Base-by-base conservation (phyloP, 2,888 invertebrate species). In the Sarcophaga subvicina region DNA sequence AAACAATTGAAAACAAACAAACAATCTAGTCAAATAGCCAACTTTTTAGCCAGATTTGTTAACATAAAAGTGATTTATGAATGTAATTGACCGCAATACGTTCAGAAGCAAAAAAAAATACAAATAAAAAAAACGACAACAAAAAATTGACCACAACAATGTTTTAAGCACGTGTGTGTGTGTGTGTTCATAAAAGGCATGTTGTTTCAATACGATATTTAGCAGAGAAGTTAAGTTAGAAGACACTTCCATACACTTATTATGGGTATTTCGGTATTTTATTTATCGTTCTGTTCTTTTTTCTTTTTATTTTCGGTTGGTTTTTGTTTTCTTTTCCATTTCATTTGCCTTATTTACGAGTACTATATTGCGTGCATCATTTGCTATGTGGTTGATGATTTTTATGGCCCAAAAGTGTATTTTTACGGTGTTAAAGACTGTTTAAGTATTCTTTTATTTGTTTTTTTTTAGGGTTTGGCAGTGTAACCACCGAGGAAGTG, bases 1-100 rank as follows among this genome's bases (percentile, higher is more conserved):
- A 49, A 45, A 22, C 45, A 70, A 20, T 20, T 20, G 20, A 20
- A 75, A 37, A 47, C 27, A 66, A 14, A 49, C 64, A 62, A 78
- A 81, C 66, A 80, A 80, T 67, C 62, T 25, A 17, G 72, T 47
- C 54, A 12, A 72, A 22, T 22, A 45, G 17, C 25, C 67, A 70
- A 59, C 47, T 60, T 60, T 81, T 22, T 49, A 67, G 64, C 70
- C 73, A 71, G 73, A 75, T 83, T 86, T 80, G 80, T 81, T 71
- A 75, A 79, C 60, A 69, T 75, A 76, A 27, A 79, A 79, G 84
- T 88, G 88, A 89, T 89, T 89, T 89, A 89, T 88, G 88, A 83
- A 84, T 82, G 87, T 84, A 89, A 88, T 89, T 89, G 89, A 89
- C 89, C 88, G 88, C 89, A 88, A 86, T 88, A 78, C 49, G 80